phyloP scores from a whole-genome alignment of 2,113 vertebrate species.

The Nanorana parkeri region DNA sequence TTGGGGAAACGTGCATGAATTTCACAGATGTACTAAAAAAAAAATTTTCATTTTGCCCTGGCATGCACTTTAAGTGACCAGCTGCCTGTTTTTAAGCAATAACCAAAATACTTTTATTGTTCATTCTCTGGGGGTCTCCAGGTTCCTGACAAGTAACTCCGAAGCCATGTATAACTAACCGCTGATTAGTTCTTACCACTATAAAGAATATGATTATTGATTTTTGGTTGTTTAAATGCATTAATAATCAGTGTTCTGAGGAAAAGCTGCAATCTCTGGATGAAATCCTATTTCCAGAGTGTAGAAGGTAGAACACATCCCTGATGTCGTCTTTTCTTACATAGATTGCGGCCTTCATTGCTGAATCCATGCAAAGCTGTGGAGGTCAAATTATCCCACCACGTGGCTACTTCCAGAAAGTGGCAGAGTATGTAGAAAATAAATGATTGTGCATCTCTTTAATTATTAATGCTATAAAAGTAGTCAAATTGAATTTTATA shows the following conservation, averaged over 20 bases:
- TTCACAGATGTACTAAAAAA: no score
- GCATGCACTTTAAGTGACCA: no score
- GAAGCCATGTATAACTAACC: neutral
- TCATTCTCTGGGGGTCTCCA: neutral
- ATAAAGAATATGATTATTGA: neutral
- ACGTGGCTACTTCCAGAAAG: conserved; percentile 94
- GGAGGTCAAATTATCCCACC: conserved; percentile 97
- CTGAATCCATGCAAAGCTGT: conserved; percentile 98
- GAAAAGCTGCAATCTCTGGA: neutral
- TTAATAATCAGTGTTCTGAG: neutral
- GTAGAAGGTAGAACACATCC: conserved; percentile 38
- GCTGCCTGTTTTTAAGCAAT: neutral
- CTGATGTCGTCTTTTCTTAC: conserved; percentile 74
- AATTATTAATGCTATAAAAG: neutral
- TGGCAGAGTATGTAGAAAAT: conserved; percentile 86
- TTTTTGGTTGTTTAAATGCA: neutral
- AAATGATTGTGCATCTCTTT: neutral
- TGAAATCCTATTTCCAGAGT: neutral
- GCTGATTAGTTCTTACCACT: neutral
- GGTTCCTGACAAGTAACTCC: neutral
- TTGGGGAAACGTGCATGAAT: no score
- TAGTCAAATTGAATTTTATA: no score
- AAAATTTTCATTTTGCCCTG: no score
- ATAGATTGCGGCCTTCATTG: conserved; percentile 96
- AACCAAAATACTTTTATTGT: neutral